These are phyloP conservation scores for Patagioenas fasciata DNA, from an alignment of 2,113 vertebrate species.

Conservation along the genomic window DNA sequence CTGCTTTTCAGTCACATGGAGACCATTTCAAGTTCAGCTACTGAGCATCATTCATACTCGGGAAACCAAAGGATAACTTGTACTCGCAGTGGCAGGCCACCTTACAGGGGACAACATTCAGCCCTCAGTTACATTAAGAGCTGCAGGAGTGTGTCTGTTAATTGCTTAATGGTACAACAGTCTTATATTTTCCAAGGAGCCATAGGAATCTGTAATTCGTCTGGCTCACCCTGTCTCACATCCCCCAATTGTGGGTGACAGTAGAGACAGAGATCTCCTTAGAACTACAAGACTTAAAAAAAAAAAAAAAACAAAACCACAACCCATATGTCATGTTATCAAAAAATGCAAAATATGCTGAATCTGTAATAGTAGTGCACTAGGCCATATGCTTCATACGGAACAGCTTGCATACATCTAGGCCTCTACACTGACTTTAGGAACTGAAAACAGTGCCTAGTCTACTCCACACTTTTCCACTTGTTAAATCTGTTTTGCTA, in stretches of 20 bases:
- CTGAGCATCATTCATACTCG: neutral
- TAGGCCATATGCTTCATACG: slow-evolving; percentile 58
- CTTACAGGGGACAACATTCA: neutral
- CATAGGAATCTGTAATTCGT: neutral
- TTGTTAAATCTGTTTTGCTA: slow-evolving; percentile 52
- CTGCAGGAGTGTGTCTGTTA: neutral
- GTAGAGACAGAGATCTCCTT: slow-evolving; percentile 33
- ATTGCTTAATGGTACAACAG: neutral
- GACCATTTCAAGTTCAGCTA: neutral
- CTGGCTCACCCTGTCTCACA: neutral
- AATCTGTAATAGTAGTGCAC: slow-evolving; percentile 36
- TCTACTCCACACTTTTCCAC: slow-evolving; percentile 2
- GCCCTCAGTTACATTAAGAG: neutral
- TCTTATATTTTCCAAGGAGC: neutral
- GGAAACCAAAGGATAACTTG: neutral
- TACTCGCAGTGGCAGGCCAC: neutral
- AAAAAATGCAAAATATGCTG: slow-evolving; percentile 56
- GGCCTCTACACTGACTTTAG: slow-evolving; percentile 32
- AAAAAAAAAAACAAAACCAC: neutral
- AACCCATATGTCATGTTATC: slow-evolving; percentile 51
- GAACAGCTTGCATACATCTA: slow-evolving; percentile 57
- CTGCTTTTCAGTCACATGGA: neutral
- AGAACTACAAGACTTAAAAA: neutral
- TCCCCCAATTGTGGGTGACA: neutral
- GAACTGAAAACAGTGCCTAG: slow-evolving; percentile 51